Percentiles rank a stretch among this genome's conserved stretches.
These are phyloP conservation scores for Drosophila neutralis DNA, from an alignment of 2,888 invertebrate genomes.

Conservation along the genomic window DNA sequence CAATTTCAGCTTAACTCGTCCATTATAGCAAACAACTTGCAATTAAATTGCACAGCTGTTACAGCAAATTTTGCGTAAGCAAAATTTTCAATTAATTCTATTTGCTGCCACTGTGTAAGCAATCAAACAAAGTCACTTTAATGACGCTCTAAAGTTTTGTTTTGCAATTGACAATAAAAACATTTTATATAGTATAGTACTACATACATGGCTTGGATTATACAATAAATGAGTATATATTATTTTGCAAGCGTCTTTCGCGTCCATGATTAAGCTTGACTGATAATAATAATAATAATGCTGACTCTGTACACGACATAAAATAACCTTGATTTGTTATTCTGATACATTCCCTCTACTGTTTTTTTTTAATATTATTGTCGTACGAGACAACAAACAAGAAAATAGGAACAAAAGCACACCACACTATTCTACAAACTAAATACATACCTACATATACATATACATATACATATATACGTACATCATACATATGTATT, in stretches of 20 bases:
- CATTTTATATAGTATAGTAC: neutral
- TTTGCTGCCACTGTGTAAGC: constrained; percentile 14
- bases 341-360: constrained; percentile 1
- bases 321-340: constrained; percentile 59
- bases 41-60: constrained; percentile 34
- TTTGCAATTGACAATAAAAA: constrained; percentile 9
- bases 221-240: constrained; percentile 19
- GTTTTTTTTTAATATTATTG: constrained; percentile 1
- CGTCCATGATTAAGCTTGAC: constrained; percentile 18
- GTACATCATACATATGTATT: neutral
- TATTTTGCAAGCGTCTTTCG: constrained; percentile 13
- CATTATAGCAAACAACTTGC: constrained; percentile 27
- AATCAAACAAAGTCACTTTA: constrained; percentile 23
- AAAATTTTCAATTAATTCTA: constrained; percentile 24
- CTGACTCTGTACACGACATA: constrained; percentile 14
- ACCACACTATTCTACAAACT: constrained; percentile 32
- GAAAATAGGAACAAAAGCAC: constrained; percentile 20
- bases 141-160: constrained; percentile 30
- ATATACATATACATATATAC: neutral
- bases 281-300: constrained; percentile 24
- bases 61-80: constrained; percentile 15
- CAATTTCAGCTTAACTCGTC: constrained; percentile 3
- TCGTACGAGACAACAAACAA: constrained; percentile 25
- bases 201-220: constrained; percentile 7
- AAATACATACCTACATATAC: neutral